Conservation (phyloP, 2,888 invertebrate genomes). For the Eutolmus rufibarbis region DNA sequence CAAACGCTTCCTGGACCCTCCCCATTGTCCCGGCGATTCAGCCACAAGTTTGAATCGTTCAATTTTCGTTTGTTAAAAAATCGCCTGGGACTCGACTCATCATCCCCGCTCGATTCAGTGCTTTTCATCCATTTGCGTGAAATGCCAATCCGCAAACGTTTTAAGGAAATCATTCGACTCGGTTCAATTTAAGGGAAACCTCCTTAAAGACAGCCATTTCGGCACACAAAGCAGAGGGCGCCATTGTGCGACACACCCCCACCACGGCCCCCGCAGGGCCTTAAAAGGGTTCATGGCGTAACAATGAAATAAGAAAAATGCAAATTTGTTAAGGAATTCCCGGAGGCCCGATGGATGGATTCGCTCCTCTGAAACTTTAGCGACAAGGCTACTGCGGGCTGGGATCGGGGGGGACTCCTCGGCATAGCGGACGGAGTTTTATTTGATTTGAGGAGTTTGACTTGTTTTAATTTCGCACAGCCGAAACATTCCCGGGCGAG, state of each 20-base stretch:
- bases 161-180: constrained; percentile 25
- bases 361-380: not conserved
- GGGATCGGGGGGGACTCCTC: not conserved
- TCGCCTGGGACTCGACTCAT: not conserved
- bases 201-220: constrained; percentile 5
- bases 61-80: not conserved
- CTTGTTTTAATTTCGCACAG: not conserved
- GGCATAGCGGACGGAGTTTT: not conserved
- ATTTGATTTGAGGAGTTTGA: constrained; percentile 14
- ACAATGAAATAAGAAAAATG: constrained; percentile 31
- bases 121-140: constrained; percentile 8
- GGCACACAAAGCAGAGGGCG: not conserved
- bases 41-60: not conserved
- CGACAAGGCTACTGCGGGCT: not conserved
- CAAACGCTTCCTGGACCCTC: not conserved
- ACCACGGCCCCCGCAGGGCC: not conserved
- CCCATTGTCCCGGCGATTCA: not conserved
- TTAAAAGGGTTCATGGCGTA: constrained; percentile 21
- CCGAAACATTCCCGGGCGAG: not conserved
- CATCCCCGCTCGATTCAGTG: not conserved
- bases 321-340: constrained; percentile 31
- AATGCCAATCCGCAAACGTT: constrained; percentile 17
- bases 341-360: not conserved
- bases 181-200: not conserved
- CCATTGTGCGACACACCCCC: not conserved